phyloP scores from a whole-genome alignment of 2,797 vertebrate genomes.

The Silurus lanzhouensis region DNA sequence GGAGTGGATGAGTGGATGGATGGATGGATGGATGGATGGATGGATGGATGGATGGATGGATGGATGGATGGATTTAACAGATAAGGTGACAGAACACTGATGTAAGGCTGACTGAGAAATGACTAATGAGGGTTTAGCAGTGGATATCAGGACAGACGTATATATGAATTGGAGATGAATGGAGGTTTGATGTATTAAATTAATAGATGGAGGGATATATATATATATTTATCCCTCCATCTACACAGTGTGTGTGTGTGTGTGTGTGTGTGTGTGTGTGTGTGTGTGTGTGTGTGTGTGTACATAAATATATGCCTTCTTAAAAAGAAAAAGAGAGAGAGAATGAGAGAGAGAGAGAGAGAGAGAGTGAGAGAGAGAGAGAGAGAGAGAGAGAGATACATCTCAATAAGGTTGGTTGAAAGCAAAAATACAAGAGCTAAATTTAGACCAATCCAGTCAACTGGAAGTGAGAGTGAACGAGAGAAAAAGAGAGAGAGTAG shows the following conservation, averaged over 20 bases:
- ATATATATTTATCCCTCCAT: no score
- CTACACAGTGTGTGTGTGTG: no score
- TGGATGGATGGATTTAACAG: background rate
- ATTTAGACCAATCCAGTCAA: conserved; percentile 14
- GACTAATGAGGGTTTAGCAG: background rate
- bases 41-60: background rate
- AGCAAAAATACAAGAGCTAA: conserved; percentile 3
- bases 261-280: no score
- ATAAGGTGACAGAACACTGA: background rate
- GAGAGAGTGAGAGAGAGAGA: no score
- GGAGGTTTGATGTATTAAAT: background rate
- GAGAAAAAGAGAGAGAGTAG: conserved; percentile 1
- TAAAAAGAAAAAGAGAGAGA: background rate
- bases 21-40: background rate
- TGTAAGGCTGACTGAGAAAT: background rate
- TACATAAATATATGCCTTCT: no score
- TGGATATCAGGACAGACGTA: background rate
- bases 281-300: no score
- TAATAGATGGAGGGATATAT: background rate
- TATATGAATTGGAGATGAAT: background rate
- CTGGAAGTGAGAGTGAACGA: conserved; percentile 24
- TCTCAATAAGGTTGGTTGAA: background rate
- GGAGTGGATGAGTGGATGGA: background rate
- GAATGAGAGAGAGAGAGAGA: background rate
- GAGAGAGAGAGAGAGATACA: no score